Base-by-base conservation (phyloP, 2,113 vertebrate genomes). In the Pogona vitticeps region DNA sequence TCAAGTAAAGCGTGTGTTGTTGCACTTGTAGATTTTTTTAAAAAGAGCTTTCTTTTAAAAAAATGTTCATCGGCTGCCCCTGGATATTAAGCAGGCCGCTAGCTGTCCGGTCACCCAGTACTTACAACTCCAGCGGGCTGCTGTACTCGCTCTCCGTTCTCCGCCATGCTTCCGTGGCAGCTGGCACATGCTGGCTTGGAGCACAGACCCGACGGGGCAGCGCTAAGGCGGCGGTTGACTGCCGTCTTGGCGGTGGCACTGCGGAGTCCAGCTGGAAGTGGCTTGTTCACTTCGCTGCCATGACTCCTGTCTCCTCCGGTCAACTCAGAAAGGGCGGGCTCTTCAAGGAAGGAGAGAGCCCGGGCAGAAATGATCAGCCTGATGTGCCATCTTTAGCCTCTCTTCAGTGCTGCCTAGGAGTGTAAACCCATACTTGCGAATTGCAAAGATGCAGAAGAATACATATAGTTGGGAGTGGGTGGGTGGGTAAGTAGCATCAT, bases 261-360 rank as follows among this genome's bases (percentile, higher is more conserved):
- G 15, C 31, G 3, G 79, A 80, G 7, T 58, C 72, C 58, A 33
- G 83, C 83, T 77, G 83, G 83, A 85, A 68, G 61, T 26, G 61
- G 61, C 83, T 77, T 36, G 83, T 26, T 52, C 75, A 56, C 73
- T 85, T 77, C 10, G 61, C 83, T 36, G 59, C 61, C 73, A 3
- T 13, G 31, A 21, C 40, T 77, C 40, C 61, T 52, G 61, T 85
- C 42, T 36, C 73, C 83, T 68, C n/a, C 12, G 31, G 72, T 84
- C 71, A 76, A 5, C 70, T 73, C 52, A 61, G 56, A 56, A 20
- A 46, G 67, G 46, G 2, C 81, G 4, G 46, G 31, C 10, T 71
- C 28, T 26, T n/a, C 36, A 2, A 14, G 33, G 58, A 28, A 75
- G 46, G 52, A 38, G 38, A 36, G 40, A 31, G 6, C 8, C 38